phyloP scores from a whole-genome alignment of 1,140 invertebrate species.

The Drosophila mayri region DNA sequence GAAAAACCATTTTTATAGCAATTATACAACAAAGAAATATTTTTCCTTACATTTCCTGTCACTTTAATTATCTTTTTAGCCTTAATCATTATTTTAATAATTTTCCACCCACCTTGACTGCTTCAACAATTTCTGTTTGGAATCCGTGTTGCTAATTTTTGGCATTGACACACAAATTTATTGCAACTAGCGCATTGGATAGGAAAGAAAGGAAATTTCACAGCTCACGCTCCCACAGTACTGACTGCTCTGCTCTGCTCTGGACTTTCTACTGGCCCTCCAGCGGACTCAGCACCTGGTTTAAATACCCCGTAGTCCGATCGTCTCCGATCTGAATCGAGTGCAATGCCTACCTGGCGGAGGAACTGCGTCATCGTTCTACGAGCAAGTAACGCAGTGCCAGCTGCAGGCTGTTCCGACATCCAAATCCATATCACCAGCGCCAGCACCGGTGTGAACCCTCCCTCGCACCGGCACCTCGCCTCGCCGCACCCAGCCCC shows the following conservation, averaged over 20 bases:
- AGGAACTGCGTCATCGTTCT: slow-evolving; percentile 45
- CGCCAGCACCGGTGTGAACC: neutral
- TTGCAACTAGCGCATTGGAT: slow-evolving; percentile 72
- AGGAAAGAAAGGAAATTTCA: slow-evolving; percentile 36
- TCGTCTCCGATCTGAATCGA: slow-evolving; percentile 13
- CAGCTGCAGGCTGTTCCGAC: slow-evolving; percentile 40
- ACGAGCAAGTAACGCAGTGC: slow-evolving; percentile 7
- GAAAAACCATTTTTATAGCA: too few species aligned
- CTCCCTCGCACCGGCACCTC: slow-evolving; percentile 10
- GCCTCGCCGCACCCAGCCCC: slow-evolving; percentile 3
- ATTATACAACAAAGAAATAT: too few species aligned
- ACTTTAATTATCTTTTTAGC: too few species aligned
- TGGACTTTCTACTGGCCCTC: slow-evolving; percentile 75
- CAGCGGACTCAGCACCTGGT: slow-evolving; percentile 52
- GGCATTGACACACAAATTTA: slow-evolving; percentile 83
- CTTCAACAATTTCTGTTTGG: slow-evolving; percentile 70
- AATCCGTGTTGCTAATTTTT: slow-evolving; percentile 69
- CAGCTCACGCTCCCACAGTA: slow-evolving; percentile 26
- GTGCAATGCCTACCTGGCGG: slow-evolving; percentile 33
- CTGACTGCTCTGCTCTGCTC: slow-evolving; percentile 46
- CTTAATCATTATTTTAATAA: too few species aligned
- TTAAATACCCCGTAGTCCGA: slow-evolving; percentile 63
- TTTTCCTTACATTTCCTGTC: neutral
- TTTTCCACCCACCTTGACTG: slow-evolving; percentile 52
- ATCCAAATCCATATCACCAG: neutral